Evolutionary conservation across 2,888 invertebrate species (phyloP).

Genomic region (Diarsia brunnea): DNA sequence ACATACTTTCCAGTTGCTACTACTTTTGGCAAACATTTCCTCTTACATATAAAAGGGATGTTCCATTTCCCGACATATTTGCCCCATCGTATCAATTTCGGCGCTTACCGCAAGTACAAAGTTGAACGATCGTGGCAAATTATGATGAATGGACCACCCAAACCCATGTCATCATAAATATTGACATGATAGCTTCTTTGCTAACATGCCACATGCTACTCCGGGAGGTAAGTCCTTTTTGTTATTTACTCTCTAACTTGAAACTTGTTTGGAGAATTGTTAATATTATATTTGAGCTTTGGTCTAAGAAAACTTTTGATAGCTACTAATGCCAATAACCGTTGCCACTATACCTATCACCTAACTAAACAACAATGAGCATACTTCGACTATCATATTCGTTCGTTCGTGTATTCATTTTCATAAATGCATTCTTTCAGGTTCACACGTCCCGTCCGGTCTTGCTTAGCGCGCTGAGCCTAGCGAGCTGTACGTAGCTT

Average conservation of each 20-base stretch:
- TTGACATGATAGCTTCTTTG: conserved; percentile 68
- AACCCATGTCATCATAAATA: conserved; percentile 69
- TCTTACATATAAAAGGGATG: conserved; percentile 26
- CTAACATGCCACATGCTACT: conserved; percentile 55
- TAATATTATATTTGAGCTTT: neutral
- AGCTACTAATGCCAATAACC: too few species aligned
- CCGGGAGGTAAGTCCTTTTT: conserved; percentile 38
- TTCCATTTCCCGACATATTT: conserved; percentile 36
- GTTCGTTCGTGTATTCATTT: neutral
- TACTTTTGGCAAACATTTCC: conserved; percentile 8
- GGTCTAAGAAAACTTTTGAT: neutral
- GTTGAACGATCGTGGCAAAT: conserved; percentile 75
- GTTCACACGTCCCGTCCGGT: neutral
- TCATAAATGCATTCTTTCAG: neutral
- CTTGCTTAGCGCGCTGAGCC: too few species aligned
- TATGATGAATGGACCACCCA: conserved; percentile 75
- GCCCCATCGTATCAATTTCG: conserved; percentile 52
- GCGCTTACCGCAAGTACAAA: conserved; percentile 68
- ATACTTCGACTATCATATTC: too few species aligned
- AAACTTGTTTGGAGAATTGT: conserved; percentile 17
- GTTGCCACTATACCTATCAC: neutral
- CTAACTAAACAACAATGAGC: neutral
- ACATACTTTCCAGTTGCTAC: neutral
- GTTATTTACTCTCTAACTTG: conserved; percentile 17
- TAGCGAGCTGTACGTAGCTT: too few species aligned